These are phyloP conservation scores for Diorhabda elongata DNA, from an alignment of 1,140 invertebrate species.

Conservation along the genomic window DNA sequence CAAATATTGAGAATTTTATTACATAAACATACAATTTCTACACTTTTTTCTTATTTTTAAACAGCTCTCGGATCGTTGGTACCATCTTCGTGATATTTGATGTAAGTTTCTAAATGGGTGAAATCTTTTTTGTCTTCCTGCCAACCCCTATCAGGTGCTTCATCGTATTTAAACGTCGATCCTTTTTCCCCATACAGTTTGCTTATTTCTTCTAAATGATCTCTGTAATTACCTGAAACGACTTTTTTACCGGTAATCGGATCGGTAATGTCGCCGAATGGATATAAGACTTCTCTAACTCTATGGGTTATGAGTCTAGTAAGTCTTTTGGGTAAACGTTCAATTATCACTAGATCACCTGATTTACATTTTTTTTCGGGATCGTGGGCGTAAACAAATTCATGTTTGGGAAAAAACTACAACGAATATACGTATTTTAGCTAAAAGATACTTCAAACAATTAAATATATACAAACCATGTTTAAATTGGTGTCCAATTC, in stretches of 20 bases:
- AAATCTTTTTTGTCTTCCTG: conserved; percentile 78
- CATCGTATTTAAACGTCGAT: conserved; percentile 68
- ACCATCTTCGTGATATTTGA: conserved; percentile 68
- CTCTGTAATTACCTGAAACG: conserved; percentile 65
- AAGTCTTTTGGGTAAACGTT: conserved; percentile 65
- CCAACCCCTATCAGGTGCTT: conserved; percentile 72
- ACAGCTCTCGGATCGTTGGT: conserved; percentile 55
- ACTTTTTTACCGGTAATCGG: conserved; percentile 79
- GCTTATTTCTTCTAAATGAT: conserved; percentile 64
- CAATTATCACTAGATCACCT: conserved; percentile 76
- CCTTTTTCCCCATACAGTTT: conserved; percentile 67
- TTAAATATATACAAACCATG: conserved; percentile 55
- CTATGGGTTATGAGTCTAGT: conserved; percentile 74
- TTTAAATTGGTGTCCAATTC: conserved; percentile 64
- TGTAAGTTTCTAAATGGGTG: conserved; percentile 67
- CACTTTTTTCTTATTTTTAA: conserved; percentile 6
- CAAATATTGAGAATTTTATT: too few relatives aligned
- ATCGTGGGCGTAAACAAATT: conserved; percentile 71
- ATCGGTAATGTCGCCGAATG: conserved; percentile 75
- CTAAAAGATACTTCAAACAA: neutral
- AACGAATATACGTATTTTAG: conserved; percentile 43
- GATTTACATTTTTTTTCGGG: conserved; percentile 70
- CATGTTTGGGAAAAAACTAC: conserved; percentile 73
- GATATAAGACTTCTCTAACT: conserved; percentile 75
- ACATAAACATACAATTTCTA: too few relatives aligned